Percentiles rank a stretch among this genome's conserved stretches.
Evolutionary conservation across 2,797 vertebrate species (phyloP).

Genomic region (Myiotriccus ornatus): DNA sequence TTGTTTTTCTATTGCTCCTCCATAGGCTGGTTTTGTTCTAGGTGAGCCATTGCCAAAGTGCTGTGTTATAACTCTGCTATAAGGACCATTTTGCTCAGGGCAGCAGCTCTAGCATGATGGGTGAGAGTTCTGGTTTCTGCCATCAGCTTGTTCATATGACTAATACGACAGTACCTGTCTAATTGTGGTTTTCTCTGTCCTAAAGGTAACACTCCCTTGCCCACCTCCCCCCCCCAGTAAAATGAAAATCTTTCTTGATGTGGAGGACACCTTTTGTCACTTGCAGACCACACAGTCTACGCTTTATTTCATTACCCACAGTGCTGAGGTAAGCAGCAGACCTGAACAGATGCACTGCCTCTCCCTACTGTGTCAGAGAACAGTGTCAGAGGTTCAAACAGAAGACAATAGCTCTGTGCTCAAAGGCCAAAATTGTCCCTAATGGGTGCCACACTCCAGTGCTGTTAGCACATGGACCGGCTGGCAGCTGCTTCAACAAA

Average conservation of each 20-base stretch:
- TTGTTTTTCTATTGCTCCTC: not conserved
- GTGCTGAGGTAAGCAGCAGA: not conserved
- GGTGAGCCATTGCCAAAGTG: not conserved
- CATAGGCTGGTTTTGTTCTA: not conserved
- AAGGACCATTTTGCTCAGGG: not conserved
- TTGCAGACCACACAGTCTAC: not conserved
- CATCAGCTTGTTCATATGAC: not conserved
- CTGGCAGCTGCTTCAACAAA: not conserved
- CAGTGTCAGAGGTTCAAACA: not conserved
- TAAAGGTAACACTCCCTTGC: rapidly evolving
- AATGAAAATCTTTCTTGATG: not conserved
- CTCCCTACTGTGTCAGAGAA: not conserved
- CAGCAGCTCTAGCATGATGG: not conserved
- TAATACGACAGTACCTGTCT: not conserved
- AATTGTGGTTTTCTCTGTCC: not conserved
- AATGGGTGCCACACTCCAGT: not conserved
- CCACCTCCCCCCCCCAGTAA: not conserved
- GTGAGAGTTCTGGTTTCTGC: not conserved
- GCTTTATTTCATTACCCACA: not conserved
- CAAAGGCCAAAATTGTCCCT: not conserved
- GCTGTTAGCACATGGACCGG: not conserved
- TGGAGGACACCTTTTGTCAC: not conserved
- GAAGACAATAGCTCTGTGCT: too few relatives aligned
- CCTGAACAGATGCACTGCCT: not conserved
- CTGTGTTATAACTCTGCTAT: not conserved